Evolutionary conservation across 2,113 vertebrate species (phyloP).

Genomic region (Regulus satrapa): DNA sequence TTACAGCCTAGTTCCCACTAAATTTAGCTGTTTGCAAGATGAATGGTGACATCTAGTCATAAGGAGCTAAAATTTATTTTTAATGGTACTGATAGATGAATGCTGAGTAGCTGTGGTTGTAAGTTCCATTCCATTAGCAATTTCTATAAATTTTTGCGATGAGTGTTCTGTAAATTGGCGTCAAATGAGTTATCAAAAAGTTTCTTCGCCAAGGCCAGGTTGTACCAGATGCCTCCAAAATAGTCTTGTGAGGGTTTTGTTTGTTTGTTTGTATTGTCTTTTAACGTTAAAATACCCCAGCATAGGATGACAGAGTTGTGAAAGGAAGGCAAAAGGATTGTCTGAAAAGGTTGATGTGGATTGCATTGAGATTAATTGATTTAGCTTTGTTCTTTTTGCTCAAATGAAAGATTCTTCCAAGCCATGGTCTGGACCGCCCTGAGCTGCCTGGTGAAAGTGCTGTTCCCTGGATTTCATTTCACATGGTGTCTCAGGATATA

Average conservation of each 20-base stretch:
- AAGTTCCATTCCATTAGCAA: neutral
- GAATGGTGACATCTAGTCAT: neutral
- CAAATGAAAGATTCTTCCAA: neutral
- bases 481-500: neutral
- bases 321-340: neutral
- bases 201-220: neutral
- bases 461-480: neutral
- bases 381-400: neutral
- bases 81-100: neutral
- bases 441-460: neutral
- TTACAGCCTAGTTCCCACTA: neutral
- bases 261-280: neutral
- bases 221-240: neutral
- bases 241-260: accelerated
- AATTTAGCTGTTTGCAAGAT: neutral
- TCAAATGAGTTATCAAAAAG: neutral
- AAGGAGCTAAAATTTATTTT: neutral
- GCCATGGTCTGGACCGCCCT: neutral
- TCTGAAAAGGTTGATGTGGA: neutral
- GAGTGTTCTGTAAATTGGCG: neutral
- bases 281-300: neutral
- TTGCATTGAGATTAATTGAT: neutral
- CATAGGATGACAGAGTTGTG: neutral
- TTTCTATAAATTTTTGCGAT: neutral
- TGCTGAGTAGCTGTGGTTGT: neutral